Conservation (phyloP, 2,113 vertebrate genomes). For the Oreochromis niloticus region DNA sequence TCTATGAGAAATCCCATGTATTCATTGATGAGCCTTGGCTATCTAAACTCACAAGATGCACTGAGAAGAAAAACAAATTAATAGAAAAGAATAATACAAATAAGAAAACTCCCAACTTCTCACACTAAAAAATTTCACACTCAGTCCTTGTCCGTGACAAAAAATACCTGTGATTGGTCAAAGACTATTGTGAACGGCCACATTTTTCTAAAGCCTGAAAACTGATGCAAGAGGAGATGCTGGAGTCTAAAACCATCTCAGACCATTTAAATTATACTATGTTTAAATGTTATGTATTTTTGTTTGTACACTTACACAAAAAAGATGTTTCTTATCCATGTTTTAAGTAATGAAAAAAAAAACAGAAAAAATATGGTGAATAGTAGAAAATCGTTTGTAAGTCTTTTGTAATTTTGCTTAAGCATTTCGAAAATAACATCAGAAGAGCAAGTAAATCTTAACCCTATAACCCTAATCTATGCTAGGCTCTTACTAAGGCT, state of each 20-base stretch:
- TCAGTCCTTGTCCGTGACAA: not conserved
- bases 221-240: not conserved
- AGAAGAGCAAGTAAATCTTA: not conserved
- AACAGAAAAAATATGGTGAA: not conserved
- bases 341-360: not conserved
- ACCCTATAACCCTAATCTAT: not conserved
- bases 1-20: not conserved
- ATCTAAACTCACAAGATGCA: not conserved
- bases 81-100: not conserved
- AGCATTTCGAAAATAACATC: not conserved
- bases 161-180: not conserved
- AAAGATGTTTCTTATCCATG: not conserved
- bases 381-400: not conserved
- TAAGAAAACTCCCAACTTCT: not conserved
- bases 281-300: not conserved
- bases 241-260: not conserved
- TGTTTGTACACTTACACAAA: not conserved
- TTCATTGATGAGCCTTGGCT: not conserved
- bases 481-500: not conserved
- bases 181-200: not conserved
- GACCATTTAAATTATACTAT: not conserved
- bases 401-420: not conserved
- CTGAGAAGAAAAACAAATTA: not conserved
- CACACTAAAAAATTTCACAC: not conserved
- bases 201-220: not conserved